These are phyloP conservation scores for Lates calcarifer DNA, from an alignment of 2,113 vertebrate species.

Conservation along the genomic window DNA sequence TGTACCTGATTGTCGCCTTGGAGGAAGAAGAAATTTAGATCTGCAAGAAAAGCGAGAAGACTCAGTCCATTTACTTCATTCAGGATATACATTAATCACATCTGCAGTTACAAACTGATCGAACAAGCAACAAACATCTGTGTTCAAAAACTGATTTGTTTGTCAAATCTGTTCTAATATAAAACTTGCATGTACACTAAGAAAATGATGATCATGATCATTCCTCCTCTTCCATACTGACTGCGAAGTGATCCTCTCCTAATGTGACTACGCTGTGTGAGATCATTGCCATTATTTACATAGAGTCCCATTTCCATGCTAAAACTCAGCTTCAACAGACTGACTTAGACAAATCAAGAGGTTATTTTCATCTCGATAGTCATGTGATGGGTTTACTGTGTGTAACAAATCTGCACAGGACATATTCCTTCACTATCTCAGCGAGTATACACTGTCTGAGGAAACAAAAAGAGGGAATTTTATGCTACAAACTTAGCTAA, in stretches of 20 bases:
- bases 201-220: neutral
- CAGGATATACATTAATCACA: neutral
- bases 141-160: too few relatives aligned
- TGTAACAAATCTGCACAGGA: too few relatives aligned
- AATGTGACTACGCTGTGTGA: neutral
- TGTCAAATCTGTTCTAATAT: neutral
- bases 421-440: too few relatives aligned
- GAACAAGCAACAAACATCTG: neutral
- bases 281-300: neutral
- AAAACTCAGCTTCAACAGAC: too few relatives aligned
- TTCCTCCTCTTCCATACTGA: too few relatives aligned
- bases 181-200: neutral
- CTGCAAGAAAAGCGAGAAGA: conserved; percentile 80
- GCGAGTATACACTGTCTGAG: too few relatives aligned
- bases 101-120: neutral
- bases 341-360: too few relatives aligned
- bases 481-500: neutral
- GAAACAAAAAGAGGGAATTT: too few relatives aligned
- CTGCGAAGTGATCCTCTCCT: neutral
- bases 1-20: conserved; percentile 98
- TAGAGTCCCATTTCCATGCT: too few relatives aligned
- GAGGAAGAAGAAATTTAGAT: conserved; percentile 98
- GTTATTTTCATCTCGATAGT: neutral
- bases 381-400: neutral
- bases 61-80: neutral